Evolutionary conservation across 1,140 invertebrate genomes (phyloP).

Genomic region (Mesaphorura yosii): DNA sequence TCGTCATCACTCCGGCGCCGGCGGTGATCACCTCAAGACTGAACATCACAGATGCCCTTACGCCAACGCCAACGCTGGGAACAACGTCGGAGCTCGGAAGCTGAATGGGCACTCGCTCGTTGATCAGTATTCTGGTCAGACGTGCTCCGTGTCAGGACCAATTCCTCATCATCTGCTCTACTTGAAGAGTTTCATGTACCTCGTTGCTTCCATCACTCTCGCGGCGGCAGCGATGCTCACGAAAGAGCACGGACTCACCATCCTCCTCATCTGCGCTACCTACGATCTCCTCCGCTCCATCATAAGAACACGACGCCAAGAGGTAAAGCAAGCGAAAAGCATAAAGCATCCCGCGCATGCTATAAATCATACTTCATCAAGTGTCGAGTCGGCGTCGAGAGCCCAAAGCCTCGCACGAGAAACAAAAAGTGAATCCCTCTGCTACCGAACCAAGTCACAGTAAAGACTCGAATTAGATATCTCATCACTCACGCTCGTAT

Average conservation of each 20-base stretch:
- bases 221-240: constrained; percentile 61
- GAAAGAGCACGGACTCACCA: constrained; percentile 86
- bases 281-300: constrained; percentile 51
- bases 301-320: constrained; percentile 26
- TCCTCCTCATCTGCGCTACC: constrained; percentile 70
- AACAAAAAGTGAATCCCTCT: too few relatives aligned
- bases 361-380: too few relatives aligned
- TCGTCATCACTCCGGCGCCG: neutral
- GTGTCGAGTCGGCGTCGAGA: too few relatives aligned
- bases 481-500: too few relatives aligned
- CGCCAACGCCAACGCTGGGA: neutral
- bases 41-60: constrained; percentile 3
- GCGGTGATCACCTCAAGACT: neutral
- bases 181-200: constrained; percentile 41
- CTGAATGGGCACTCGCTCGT: neutral
- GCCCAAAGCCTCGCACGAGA: too few relatives aligned
- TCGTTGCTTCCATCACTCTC: constrained; percentile 44
- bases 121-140: neutral
- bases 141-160: neutral
- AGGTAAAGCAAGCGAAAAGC: constrained; percentile 22
- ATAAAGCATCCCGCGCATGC: too few relatives aligned
- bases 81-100: neutral
- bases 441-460: too few relatives aligned
- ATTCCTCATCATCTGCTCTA: neutral
- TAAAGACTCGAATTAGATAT: too few relatives aligned